phyloP scores from a whole-genome alignment of 2,113 vertebrate species.

The Sakesphorus luctuosus region DNA sequence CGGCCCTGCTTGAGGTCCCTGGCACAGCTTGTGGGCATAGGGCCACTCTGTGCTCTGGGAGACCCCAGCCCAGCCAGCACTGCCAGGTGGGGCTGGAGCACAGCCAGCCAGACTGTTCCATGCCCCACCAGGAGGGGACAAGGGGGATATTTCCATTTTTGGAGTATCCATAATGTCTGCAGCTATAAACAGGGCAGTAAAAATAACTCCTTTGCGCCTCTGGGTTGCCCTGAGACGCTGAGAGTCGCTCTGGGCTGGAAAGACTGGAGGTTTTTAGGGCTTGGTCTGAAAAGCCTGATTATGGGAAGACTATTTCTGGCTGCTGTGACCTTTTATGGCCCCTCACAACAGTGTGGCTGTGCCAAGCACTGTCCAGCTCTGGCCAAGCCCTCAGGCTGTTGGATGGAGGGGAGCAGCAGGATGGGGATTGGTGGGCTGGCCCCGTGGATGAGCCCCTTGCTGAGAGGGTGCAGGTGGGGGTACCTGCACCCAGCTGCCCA shows the following conservation, averaged over 20 bases:
- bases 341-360: not conserved
- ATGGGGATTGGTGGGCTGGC: not conserved
- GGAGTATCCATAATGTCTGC: conserved; percentile 34
- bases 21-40: not conserved
- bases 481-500: not conserved
- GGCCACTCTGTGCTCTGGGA: not conserved
- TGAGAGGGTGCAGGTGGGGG: not conserved
- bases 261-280: conserved; percentile 9
- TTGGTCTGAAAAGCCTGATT: conserved; percentile 17
- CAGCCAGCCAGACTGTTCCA: not conserved
- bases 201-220: conserved; percentile 35
- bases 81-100: not conserved
- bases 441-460: not conserved
- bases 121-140: not conserved
- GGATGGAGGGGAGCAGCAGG: accelerated
- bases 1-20: not conserved
- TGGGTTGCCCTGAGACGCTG: conserved; percentile 10
- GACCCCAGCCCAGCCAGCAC: not conserved
- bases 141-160: conserved; percentile 43
- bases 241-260: not conserved
- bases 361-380: not conserved
- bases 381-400: not conserved
- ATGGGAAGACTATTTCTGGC: conserved; percentile 2
- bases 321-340: not conserved
- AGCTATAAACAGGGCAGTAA: conserved; percentile 64